phyloP scores from a whole-genome alignment of 2,113 vertebrate species.

The Burhinus bistriatus region DNA sequence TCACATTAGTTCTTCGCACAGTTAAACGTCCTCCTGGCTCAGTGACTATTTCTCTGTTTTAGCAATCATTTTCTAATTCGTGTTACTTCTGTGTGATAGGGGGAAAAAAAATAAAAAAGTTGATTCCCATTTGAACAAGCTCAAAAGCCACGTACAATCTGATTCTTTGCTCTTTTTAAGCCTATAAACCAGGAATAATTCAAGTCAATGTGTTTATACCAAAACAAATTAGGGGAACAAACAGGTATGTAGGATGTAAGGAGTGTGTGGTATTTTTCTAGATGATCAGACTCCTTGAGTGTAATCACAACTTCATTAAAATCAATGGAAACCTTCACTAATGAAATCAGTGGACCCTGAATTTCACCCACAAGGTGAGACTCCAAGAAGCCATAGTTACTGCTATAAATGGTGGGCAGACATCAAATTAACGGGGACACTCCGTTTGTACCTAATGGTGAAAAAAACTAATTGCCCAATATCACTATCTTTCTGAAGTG shows the following conservation, averaged over 20 bases:
- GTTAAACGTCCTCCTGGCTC: not conserved
- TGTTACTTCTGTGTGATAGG: not conserved
- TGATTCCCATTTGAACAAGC: not conserved
- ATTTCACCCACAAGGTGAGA: not conserved
- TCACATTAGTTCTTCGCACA: not conserved
- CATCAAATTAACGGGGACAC: not conserved
- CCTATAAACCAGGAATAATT: not conserved
- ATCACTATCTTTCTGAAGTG: not conserved
- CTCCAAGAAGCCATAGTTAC: not conserved
- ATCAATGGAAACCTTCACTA: not conserved
- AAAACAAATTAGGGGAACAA: not conserved
- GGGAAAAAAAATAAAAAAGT: no score
- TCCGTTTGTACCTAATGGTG: not conserved
- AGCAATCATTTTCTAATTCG: not conserved
- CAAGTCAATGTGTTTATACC: not conserved
- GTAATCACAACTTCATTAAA: not conserved
- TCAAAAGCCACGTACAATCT: not conserved
- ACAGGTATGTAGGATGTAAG: not conserved
- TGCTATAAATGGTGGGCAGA: not conserved
- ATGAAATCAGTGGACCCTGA: not conserved
- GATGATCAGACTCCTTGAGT: not conserved
- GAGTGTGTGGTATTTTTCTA: not conserved
- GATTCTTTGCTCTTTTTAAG: not conserved
- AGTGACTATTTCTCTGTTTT: not conserved
- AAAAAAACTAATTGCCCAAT: not conserved